A percentile compares a stretch with the other conserved stretches of the same genome.
phyloP scores from a whole-genome alignment of 2,888 invertebrate species.

The Eremobia ochroleuca region DNA sequence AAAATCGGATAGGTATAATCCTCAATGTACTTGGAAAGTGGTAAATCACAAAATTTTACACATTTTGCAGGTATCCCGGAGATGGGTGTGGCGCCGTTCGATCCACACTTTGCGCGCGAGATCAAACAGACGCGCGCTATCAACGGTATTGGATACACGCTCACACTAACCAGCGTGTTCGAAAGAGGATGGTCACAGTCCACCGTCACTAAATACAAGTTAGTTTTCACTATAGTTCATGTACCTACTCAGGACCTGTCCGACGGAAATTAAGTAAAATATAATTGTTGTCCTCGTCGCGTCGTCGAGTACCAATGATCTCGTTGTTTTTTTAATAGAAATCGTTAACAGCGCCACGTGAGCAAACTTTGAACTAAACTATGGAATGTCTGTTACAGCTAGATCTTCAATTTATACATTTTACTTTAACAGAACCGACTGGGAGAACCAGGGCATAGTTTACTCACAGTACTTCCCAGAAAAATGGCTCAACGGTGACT shows the following conservation, averaged over 20 bases:
- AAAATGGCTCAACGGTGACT: slow-evolving; percentile 93
- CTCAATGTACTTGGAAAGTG: neutral
- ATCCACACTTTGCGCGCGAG: slow-evolving; percentile 94
- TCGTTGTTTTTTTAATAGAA: neutral
- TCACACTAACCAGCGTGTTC: slow-evolving; percentile 93
- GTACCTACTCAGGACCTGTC: too few relatives aligned
- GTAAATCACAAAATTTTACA: neutral
- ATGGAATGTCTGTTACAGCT: neutral
- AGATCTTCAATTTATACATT: neutral
- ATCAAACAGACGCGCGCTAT: slow-evolving; percentile 92
- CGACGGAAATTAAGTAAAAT: neutral
- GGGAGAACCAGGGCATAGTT: slow-evolving; percentile 92
- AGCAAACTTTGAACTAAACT: neutral
- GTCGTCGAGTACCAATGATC: neutral
- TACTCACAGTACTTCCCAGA: slow-evolving; percentile 96
- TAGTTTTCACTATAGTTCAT: slow-evolving; percentile 48
- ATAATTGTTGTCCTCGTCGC: neutral
- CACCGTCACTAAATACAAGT: slow-evolving; percentile 94
- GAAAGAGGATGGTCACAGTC: slow-evolving; percentile 95
- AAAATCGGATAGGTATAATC: slow-evolving; percentile 1
- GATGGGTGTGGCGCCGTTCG: slow-evolving; percentile 94
- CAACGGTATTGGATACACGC: slow-evolving; percentile 92
- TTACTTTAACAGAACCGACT: slow-evolving; percentile 91
- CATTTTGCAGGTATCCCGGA: slow-evolving; percentile 92
- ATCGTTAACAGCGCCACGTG: neutral